Evolutionary conservation across 2,797 vertebrate genomes (phyloP), one percentile per base, ranked within the genome.

Genomic region (Spatula clypeata): DNA sequence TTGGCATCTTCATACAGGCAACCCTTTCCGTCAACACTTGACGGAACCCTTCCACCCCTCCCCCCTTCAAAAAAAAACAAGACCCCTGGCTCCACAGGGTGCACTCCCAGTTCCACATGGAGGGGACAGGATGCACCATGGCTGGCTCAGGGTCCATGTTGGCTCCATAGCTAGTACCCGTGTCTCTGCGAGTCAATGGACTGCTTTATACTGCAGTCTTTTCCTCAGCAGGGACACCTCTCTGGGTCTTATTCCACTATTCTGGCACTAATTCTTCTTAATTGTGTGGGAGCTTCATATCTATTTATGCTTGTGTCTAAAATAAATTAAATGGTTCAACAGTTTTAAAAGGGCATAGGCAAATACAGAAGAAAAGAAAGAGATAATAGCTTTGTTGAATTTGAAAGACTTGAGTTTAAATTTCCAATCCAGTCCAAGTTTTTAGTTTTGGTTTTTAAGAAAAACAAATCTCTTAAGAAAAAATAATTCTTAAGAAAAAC

Each of bases 171-270:
- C 17, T 2, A 3, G 36, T 54, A 6, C 5, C 23, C 19, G 13
- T 0, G 0, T 66, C 11, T 1, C 20, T 7, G 4, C 2, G n/a
- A 51, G 19, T 40, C 79, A 65, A 5, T 11, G 26, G 10, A 61
- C 20, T 65, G 3, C 15, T 13, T 86, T 62, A 14, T 12, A 6
- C 6, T 55, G 19, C 40, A 70, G 32, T 3, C 13, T 86, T 53
- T 64, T 49, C 36, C 69, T 81, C 45, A 38, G 3, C 1, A 5
- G 29, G 7, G 5, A 42, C 17, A 44, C 5, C 7, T 5, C 16
- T 34, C 55, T 77, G 11, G 29, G 19, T 18, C 45, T 49, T 58
- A 58, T 45, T 89, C 38, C 26, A 36, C 26, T 55, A 40, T 51
- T n/a, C n/a, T 82, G 45, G 45, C 18, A 84, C 58, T 61, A 24